These are phyloP conservation scores for Squalus acanthias DNA, from an alignment of 2,797 vertebrate species.

Conservation along the genomic window DNA sequence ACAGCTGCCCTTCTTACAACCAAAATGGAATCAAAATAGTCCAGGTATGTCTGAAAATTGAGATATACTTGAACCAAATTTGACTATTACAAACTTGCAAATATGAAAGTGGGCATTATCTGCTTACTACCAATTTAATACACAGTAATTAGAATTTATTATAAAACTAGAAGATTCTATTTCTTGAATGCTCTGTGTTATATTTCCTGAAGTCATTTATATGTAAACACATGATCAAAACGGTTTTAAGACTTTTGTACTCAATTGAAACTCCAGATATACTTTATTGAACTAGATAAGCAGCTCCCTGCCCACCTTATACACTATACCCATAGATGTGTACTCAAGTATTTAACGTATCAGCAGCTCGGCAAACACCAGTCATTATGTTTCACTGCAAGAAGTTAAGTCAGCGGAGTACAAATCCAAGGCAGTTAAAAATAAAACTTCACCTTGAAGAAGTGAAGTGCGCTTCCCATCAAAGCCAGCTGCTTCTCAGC, in stretches of 20 bases:
- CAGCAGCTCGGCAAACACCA: neutral
- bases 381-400: neutral
- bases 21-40: neutral
- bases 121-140: too few relatives aligned
- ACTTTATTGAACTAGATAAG: neutral
- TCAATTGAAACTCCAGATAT: neutral
- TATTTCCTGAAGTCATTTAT: neutral
- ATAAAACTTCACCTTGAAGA: constrained; percentile 17
- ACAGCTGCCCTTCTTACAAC: neutral
- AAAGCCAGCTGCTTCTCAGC: neutral
- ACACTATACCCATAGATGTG: neutral
- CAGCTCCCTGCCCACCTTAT: neutral
- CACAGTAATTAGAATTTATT: neutral
- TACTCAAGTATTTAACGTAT: neutral
- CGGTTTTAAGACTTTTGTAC: neutral
- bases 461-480: neutral
- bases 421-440: neutral
- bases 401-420: neutral
- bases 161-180: neutral
- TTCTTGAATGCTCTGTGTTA: neutral
- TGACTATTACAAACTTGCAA: neutral
- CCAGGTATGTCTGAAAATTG: neutral
- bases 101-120: neutral
- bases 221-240: neutral
- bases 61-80: neutral